Conservation (phyloP, 1,140 invertebrate genomes). For the Drosophila pandora region DNA sequence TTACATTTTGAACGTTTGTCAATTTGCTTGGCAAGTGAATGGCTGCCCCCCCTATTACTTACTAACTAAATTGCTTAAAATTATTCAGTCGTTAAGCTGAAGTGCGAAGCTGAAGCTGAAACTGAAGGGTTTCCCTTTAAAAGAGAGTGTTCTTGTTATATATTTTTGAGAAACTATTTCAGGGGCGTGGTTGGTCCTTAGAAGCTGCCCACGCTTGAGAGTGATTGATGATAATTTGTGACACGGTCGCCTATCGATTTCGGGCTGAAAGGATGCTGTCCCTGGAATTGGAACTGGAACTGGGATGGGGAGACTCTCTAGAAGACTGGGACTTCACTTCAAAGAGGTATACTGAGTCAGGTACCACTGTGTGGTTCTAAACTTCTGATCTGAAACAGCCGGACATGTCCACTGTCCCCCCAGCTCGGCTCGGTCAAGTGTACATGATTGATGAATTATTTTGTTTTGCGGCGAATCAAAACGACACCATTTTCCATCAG, state of each 20-base stretch:
- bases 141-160: background rate
- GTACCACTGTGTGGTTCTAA: constrained; percentile 1
- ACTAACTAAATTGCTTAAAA: constrained; percentile 60
- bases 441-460: constrained; percentile 82
- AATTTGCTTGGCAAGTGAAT: constrained; percentile 62
- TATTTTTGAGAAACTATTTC: background rate
- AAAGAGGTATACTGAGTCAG: too few relatives aligned
- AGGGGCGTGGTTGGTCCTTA: constrained; percentile 9
- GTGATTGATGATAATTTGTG: constrained; percentile 81
- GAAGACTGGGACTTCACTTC: too few relatives aligned
- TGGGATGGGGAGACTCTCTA: too few relatives aligned
- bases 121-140: constrained; percentile 5
- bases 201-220: constrained; percentile 45
- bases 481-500: constrained; percentile 67
- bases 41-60: background rate
- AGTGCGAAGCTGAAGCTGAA: constrained; percentile 56
- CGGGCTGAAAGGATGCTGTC: constrained; percentile 58
- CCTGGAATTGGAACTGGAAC: too few relatives aligned
- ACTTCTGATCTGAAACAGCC: background rate
- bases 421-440: constrained; percentile 69
- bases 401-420: constrained; percentile 4
- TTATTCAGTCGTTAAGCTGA: constrained; percentile 69
- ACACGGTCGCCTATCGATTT: constrained; percentile 69
- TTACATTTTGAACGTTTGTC: constrained; percentile 82
- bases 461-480: constrained; percentile 81